Evolutionary conservation across 1,140 invertebrate species (phyloP), one percentile per base, ranked within the genome.

Genomic region (Bathynomus jamesi): DNA sequence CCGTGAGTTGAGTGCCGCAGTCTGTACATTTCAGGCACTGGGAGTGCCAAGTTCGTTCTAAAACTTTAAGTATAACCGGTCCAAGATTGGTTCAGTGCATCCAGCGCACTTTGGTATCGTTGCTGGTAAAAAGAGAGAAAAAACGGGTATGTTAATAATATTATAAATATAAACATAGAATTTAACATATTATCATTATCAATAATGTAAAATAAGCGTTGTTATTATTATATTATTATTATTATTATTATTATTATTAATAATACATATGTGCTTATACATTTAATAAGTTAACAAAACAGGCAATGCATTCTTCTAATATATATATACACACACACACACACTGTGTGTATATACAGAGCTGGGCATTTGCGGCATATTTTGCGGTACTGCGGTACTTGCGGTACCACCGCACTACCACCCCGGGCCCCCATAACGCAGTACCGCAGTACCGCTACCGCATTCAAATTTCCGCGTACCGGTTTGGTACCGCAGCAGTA

Each of bases 61-160:
- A 86, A 67, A 99, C 94, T 85, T 97, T 97, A 69, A 98, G 85
- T 78, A 99, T 96, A 96, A 98, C 73, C 94, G 87, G 85, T 99
- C 97, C 79, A 98, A 85, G 78, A 99, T 99, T 78, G 93, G 89
- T 82, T 96, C 93, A 80, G 94, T 91, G 81, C 97, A 99, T 40
- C 94, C 94, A 5, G 93, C 92, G 83, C 97, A 99, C 84, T 96
- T 95, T 60, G 94, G 94, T 82, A 96, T 95, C 77, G 93, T 93
- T 61, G 92, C 93, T 96, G 87, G 11, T 87, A 88, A 8, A 31
- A 3, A 61, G 28, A 69, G 2, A 5, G 24, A 24, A 28, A 60
- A 21, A 27, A 63, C 27, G 3, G 13, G 7, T 1, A 27, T 62
- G 4, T 7, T 3, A 66, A 66, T 8, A 28, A 4, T 4, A 53